These are phyloP conservation scores for Phrynocephalus vlangalii DNA, from an alignment of 2,797 vertebrate genomes.

Conservation along the genomic window DNA sequence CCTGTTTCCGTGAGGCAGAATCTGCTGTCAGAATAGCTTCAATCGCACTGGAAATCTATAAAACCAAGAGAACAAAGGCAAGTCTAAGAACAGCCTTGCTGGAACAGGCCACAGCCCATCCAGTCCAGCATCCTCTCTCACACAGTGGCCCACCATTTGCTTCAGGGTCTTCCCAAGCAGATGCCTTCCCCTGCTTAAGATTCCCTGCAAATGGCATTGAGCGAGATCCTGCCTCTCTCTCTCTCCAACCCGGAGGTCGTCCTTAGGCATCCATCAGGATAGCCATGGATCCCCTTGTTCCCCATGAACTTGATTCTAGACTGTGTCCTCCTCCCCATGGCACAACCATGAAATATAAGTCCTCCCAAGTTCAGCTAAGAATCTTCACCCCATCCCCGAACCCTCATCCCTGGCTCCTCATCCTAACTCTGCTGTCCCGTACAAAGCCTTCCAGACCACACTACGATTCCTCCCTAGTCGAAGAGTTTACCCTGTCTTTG, in stretches of 20 bases:
- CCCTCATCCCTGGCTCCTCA: background rate
- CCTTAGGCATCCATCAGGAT: too few relatives aligned
- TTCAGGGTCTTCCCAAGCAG: too few relatives aligned
- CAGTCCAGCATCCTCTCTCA: too few relatives aligned
- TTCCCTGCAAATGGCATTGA: too few relatives aligned
- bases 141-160: too few relatives aligned
- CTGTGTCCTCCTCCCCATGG: background rate
- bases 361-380: too few relatives aligned
- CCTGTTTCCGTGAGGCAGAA: slow-evolving; percentile 93
- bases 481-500: slow-evolving; percentile 88
- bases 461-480: background rate
- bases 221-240: too few relatives aligned
- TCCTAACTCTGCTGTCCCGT: background rate
- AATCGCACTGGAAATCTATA: slow-evolving; percentile 91
- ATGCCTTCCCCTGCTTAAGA: too few relatives aligned
- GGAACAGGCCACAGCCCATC: too few relatives aligned
- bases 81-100: background rate
- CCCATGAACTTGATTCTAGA: too few relatives aligned
- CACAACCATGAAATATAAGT: background rate
- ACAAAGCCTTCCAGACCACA: background rate
- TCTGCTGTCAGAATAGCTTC: slow-evolving; percentile 93
- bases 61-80: slow-evolving; percentile 7
- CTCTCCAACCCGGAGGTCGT: too few relatives aligned
- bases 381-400: background rate
- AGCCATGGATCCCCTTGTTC: too few relatives aligned